A percentile compares a stretch with the other conserved stretches of the same genome.
Evolutionary conservation across 2,797 vertebrate genomes (phyloP).

Genomic region (Hozukius guyotensis): DNA sequence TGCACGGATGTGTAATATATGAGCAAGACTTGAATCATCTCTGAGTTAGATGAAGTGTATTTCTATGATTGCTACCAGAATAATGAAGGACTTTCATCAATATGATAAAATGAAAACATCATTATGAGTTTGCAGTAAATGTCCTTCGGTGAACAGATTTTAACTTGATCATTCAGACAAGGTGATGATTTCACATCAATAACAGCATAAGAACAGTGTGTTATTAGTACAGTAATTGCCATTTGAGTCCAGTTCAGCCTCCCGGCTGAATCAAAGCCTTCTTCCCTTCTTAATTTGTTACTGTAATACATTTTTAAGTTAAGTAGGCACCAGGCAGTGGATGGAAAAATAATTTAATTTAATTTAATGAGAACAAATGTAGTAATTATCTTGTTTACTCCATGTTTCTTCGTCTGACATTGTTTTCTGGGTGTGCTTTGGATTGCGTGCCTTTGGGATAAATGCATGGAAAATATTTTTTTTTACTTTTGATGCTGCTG

Average conservation of each 20-base stretch:
- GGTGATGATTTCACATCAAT: constrained; percentile 20
- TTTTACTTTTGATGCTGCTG: constrained; percentile 49
- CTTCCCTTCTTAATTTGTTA: constrained; percentile 29
- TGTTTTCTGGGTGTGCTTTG: constrained; percentile 44
- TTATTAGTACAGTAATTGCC: constrained; percentile 6
- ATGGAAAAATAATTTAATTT: constrained; percentile 22
- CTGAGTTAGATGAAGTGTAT: background rate
- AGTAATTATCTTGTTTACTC: constrained; percentile 64
- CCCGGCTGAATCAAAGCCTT: constrained; percentile 23
- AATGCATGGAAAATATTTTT: constrained; percentile 54
- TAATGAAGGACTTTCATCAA: constrained; percentile 28
- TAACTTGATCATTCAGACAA: constrained; percentile 1
- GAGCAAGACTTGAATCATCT: constrained; percentile 47
- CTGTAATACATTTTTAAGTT: constrained; percentile 26
- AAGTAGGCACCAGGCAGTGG: constrained; percentile 4
- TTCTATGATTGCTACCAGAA: constrained; percentile 36
- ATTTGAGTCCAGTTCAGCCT: constrained; percentile 9
- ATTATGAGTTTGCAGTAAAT: background rate
- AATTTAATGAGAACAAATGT: constrained; percentile 58
- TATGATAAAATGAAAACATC: constrained; percentile 11
- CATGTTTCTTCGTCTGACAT: constrained; percentile 37
- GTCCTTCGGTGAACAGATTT: constrained; percentile 2
- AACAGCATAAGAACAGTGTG: background rate
- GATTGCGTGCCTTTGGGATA: constrained; percentile 50
- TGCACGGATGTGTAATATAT: constrained; percentile 28